Evolutionary conservation across 1,140 invertebrate genomes (phyloP).

Genomic region (Bombus pyrosoma): DNA sequence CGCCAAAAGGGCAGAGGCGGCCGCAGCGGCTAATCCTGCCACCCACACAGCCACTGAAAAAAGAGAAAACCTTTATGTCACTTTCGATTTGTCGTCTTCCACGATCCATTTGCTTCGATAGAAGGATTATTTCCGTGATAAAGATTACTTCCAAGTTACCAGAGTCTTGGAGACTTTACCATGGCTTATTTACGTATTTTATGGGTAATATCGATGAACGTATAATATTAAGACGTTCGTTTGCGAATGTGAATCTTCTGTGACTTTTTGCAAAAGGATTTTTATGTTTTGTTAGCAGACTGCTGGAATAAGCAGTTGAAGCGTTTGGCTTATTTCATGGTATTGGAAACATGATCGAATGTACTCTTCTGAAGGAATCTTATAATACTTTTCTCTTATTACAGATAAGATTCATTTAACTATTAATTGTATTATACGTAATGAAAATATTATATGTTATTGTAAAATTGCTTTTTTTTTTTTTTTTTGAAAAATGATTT

Average conservation of each 20-base stretch:
- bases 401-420: too few species aligned
- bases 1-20: conserved; percentile 87
- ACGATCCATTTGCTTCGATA: too few species aligned
- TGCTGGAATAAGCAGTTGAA: background rate
- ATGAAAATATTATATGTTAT: too few species aligned
- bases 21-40: conserved; percentile 88
- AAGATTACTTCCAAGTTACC: background rate
- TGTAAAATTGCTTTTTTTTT: too few species aligned
- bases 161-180: background rate
- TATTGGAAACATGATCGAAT: background rate
- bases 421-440: too few species aligned
- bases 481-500: too few species aligned
- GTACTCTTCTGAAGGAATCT: background rate
- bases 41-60: conserved; percentile 88
- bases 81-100: background rate
- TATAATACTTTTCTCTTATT: background rate
- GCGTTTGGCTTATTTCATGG: background rate
- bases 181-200: background rate
- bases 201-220: background rate
- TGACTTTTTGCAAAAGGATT: background rate
- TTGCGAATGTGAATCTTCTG: background rate
- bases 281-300: background rate
- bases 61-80: background rate
- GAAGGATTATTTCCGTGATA: background rate
- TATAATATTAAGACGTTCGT: background rate